Percentiles rank a stretch among this genome's conserved stretches.
Evolutionary conservation across 2,113 vertebrate species (phyloP).

Genomic region (Caretta caretta): DNA sequence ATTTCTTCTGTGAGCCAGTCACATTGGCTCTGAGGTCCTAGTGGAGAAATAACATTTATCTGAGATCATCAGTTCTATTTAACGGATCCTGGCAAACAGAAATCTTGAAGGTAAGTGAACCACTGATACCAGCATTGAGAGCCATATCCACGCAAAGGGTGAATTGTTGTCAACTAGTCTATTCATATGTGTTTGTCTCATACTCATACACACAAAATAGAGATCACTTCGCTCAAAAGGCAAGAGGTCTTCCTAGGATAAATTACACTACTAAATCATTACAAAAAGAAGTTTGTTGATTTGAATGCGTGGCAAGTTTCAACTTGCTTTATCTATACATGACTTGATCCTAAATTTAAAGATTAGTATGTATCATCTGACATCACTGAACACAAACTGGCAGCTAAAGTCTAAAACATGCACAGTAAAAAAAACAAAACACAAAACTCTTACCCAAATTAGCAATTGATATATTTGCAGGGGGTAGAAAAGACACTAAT

Average conservation of each 20-base stretch:
- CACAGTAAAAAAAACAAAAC: neutral
- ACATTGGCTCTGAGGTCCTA: neutral
- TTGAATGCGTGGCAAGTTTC: neutral
- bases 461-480: neutral
- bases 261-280: neutral
- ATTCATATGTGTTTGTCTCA: fast-evolving
- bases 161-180: neutral
- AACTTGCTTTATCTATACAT: neutral
- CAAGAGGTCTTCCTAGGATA: neutral
- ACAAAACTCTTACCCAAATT: neutral
- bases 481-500: fast-evolving
- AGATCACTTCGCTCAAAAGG: neutral
- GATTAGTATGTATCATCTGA: neutral
- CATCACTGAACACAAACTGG: neutral
- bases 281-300: neutral
- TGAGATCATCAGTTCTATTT: neutral
- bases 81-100: neutral
- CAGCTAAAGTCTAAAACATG: neutral
- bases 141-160: neutral
- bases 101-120: neutral
- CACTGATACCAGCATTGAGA: neutral
- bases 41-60: neutral
- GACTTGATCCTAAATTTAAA: neutral
- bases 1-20: neutral
- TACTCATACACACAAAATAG: neutral